Base-by-base conservation (phyloP, 2,888 invertebrate genomes). In the Anoplius nigerrimus region DNA sequence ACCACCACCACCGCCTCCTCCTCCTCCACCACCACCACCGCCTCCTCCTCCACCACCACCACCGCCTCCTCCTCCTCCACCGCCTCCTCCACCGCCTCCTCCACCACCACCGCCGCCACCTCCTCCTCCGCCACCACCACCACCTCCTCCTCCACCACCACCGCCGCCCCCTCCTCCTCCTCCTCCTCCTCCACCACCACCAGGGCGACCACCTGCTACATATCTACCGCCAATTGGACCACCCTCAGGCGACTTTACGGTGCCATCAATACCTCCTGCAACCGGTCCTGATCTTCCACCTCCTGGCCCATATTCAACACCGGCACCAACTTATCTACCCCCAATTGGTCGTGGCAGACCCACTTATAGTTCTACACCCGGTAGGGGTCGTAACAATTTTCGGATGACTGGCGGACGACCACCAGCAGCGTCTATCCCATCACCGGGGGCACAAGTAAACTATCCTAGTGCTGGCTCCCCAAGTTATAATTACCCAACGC, bases 321-420 rank as follows among this genome's bases (percentile, higher is more conserved):
- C 76, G 6, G 74, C 74, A 6, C 76, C 74, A 16, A 71, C 74
- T 3, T 78, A 78, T 43, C 57, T 76, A 52, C 82, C 82, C n/a
- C 82, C 82, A 2, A 18, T 64, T 16, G 57, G 56, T 8, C 62
- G 57, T 18, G 21, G 57, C 5, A 15, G 16, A 57, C 42, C 42
- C 43, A 27, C 34, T 22, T 34, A 34, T 22, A 55, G 18, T 21
- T 27, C 27, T 34, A 55, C 55, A 15, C 24, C 55, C 1, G 24
- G 34, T 22, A 55, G 55, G 18, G 22, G 18, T 34, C 18, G 55
- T 27, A 24, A 27, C 24, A 22, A 34, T 34, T 34, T 34, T 34
- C 34, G 34, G 8, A 34, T 5, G 1, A 6, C 11, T 11, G 11
- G 2, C 27, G 16, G 55, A 51, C 55, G 46, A 43, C 34, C 20